Conservation (phyloP, 2,113 vertebrate genomes). For the Cacatua alba region DNA sequence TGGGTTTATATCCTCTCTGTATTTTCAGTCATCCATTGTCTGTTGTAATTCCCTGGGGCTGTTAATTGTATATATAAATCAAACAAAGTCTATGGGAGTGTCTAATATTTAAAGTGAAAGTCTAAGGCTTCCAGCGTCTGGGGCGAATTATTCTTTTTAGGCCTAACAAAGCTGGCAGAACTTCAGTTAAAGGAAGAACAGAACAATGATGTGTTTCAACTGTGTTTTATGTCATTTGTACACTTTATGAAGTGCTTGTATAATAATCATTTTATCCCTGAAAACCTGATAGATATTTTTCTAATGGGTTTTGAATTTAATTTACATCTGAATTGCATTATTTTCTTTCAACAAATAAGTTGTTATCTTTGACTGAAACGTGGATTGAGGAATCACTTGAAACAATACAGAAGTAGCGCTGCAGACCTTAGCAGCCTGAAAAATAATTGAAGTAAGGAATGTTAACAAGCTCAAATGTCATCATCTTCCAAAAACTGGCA, state of each 20-base stretch:
- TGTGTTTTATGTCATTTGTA: conserved; percentile 34
- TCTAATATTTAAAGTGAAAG: conserved; percentile 66
- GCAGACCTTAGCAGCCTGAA: conserved; percentile 63
- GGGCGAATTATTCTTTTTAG: conserved; percentile 38
- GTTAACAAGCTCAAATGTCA: conserved; percentile 80
- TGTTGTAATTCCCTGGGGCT: conserved; percentile 24
- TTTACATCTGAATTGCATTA: conserved; percentile 46
- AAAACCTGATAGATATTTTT: conserved; percentile 18
- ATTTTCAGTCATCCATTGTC: conserved; percentile 46
- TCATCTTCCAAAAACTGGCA: conserved; percentile 73
- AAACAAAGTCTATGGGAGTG: conserved; percentile 29
- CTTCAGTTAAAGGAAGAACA: conserved; percentile 36
- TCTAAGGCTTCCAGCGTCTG: conserved; percentile 28
- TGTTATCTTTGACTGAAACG: conserved; percentile 26
- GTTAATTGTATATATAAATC: conserved; percentile 56
- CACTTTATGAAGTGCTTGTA: conserved; percentile 5
- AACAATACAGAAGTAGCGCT: conserved; percentile 50
- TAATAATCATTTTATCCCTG: conserved; percentile 25
- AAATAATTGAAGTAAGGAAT: conserved; percentile 77
- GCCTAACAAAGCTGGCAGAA: conserved; percentile 56
- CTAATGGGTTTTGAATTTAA: conserved; percentile 39
- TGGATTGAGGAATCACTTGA: conserved; percentile 67
- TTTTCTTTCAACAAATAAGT: conserved; percentile 17
- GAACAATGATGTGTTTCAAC: conserved; percentile 48
- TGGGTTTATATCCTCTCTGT: conserved; percentile 38